Base-by-base conservation (phyloP, 2,797 vertebrate species). In the Manis pentadactyla region DNA sequence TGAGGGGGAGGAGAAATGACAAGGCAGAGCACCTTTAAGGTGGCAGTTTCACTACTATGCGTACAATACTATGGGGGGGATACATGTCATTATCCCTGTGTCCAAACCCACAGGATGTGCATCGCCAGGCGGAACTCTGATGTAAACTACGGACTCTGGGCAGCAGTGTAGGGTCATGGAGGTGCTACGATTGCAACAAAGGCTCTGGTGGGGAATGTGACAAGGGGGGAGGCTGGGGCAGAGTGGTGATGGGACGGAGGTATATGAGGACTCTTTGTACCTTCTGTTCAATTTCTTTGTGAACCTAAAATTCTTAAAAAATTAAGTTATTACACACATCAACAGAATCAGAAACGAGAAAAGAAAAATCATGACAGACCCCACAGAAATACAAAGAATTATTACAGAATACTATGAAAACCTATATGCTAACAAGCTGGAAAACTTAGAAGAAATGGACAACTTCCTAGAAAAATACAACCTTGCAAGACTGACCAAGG, bases 231-330 rank as follows among this genome's bases (percentile, higher is more conserved):
- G 46, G 59, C 57, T n/a, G 34, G 31, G 57, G 1, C 37, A 5
- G 37, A 0, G 0, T 0, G 34, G 37, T 17, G 3, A 46, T 46
- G 21, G 21, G 21, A 53, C 23, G 23, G n/a, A 27, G 15, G 13
- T 7, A 12, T 2, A 23, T 1, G n/a, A 18, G 34, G 49, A 71
- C 11, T 59, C 69, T 74, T 64, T 7, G 37, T 21, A 61, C 39
- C 29, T n/a, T 46, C 19, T 64, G 71, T 15, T 79, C 51, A 42
- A 69, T 46, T 59, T 59, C 17, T 27, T 19, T 14, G 7, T 31
- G 46, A 63, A 83, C 57, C 51, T 64, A n/a, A 71, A 90, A 49
- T 31, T 75, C 46, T 11, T 3, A 42, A 84, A 84, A 64, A 21
- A 68, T 46, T 5, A 69, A 57, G 11, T 74, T 29, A 34, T 2